A percentile compares a stretch with the other conserved stretches of the same genome.
phyloP scores from a whole-genome alignment of 2,797 vertebrate species.

The Liasis olivaceus region DNA sequence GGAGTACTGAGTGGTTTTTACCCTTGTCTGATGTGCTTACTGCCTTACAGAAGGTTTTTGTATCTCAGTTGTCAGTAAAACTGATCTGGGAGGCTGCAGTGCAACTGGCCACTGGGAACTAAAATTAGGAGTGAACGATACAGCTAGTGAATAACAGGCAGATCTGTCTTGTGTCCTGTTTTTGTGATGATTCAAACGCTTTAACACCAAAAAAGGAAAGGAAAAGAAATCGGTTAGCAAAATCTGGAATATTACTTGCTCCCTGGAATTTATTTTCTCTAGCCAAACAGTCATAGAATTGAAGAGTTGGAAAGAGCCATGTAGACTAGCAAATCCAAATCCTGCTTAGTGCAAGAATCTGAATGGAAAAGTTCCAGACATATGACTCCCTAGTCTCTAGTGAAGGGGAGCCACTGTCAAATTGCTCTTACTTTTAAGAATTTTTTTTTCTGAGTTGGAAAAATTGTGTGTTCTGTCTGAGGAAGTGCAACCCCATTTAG shows the following conservation, averaged over 20 bases:
- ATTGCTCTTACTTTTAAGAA: neutral
- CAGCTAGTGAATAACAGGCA: neutral
- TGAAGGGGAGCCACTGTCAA: neutral
- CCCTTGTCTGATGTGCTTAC: neutral
- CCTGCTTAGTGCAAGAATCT: neutral
- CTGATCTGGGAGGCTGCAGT: neutral
- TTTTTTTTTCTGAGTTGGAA: neutral
- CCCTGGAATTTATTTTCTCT: neutral
- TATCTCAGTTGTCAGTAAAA: neutral
- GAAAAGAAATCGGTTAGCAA: neutral
- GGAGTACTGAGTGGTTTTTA: neutral
- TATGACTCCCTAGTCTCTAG: neutral
- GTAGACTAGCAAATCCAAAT: neutral
- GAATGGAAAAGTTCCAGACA: neutral
- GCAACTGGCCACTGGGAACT: neutral
- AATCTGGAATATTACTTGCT: neutral
- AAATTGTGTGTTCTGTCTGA: neutral
- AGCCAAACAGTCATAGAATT: neutral
- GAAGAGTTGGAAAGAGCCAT: neutral
- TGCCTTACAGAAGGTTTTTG: neutral
- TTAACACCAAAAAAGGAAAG: neutral
- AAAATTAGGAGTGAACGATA: neutral
- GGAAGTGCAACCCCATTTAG: neutral
- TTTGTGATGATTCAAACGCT: neutral
- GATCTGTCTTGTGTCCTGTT: neutral